Conservation (phyloP, 2,888 invertebrate genomes). For the Synergus umbraculus region DNA sequence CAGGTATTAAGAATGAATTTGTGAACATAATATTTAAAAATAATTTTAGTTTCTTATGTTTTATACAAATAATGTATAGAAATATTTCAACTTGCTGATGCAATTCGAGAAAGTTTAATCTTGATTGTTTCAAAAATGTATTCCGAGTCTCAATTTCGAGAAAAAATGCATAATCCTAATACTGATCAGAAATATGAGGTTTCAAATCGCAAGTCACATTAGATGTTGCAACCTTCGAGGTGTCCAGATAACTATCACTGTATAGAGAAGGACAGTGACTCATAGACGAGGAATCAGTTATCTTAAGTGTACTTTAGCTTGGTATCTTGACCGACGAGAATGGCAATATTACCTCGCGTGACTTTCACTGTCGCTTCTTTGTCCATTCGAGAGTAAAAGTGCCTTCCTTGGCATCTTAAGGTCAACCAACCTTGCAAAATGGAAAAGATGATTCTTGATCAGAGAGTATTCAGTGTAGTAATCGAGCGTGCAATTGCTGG, state of each 20-base stretch:
- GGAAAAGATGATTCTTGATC: constrained; percentile 23
- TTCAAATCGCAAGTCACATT: constrained; percentile 22
- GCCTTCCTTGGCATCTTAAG: constrained; percentile 32
- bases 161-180: neutral
- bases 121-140: neutral
- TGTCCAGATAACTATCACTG: constrained; percentile 3
- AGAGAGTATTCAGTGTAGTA: neutral
- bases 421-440: constrained; percentile 36
- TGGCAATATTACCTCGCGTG: constrained; percentile 34
- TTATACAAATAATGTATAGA: no score
- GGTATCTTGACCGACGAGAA: constrained; percentile 19
- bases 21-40: no score
- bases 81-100: neutral
- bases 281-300: constrained; percentile 16
- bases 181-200: neutral
- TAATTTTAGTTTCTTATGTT: neutral
- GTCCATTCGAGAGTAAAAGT: constrained; percentile 47
- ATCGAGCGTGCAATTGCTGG: constrained; percentile 22
- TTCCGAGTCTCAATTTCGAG: no score
- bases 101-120: neutral
- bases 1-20: no score
- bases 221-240: constrained; percentile 8
- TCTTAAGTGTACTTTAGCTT: neutral
- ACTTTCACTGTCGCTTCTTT: constrained; percentile 55
- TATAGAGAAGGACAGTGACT: neutral